Base-by-base conservation (phyloP, 30 jellyfish, hydroid and myxozoan genomes). In the Turritopsis dohrnii region DNA sequence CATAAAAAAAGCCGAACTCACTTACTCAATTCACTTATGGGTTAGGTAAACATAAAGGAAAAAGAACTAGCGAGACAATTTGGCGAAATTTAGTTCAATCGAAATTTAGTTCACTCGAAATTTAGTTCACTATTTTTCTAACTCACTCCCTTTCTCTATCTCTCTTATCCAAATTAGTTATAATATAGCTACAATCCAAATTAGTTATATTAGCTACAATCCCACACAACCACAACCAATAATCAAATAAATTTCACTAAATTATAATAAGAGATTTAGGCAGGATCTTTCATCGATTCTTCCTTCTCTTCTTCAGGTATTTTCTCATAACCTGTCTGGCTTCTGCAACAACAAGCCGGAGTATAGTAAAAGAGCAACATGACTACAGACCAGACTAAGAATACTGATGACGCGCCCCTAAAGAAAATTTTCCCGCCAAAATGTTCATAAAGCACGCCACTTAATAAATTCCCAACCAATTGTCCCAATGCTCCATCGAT, bases 361-460 rank as follows among this genome's bases (percentile, higher is more conserved):
- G 13, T 5, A 41, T 41, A 41, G 60, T 74, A 74, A 30, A 7
- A 74, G 65, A 26, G 16, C 17, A 82, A 29, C 81, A 89, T 7
- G n/a, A 84, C 60, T 8, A 83, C 4, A 9, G 90, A 23, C 96
- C 96, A 89, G 17, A 66, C 88, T 0, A 80, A 80, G 53, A 85
- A 80, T 22, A 84, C 54, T 8, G 65, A 28, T 1, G 90, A 84
- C 54, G 75, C 73, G 20, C 84, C 90, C 21, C 88, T 30, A 74
- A 83, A 89, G 21, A 89, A 69, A 7, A 28, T 79, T 28, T 93
- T 26, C 0, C 94, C 96, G 4, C 97, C 97, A 86, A 79, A 84
- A 53, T 66, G 79, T 21, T 82, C 85, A 60, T 90, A 90, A 28
- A 86, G 53, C 1, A 85, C 80, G 17, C 97, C 97, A 0, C 95